These are phyloP conservation scores for Microcebus ravelobensis DNA, from an alignment of 2,113 vertebrate species.

Conservation along the genomic window DNA sequence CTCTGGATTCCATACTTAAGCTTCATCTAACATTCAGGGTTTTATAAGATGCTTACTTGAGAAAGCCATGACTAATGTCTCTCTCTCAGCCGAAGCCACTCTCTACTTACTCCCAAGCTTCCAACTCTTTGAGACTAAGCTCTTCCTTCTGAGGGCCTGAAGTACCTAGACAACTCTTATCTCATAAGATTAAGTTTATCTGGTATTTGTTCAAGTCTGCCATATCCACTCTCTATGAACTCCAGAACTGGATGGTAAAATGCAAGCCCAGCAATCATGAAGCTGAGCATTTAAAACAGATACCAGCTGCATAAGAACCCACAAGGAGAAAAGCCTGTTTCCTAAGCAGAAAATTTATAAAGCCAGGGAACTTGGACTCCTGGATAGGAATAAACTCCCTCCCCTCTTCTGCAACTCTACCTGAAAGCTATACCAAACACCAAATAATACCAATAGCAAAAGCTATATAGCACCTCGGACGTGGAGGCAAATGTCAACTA, in stretches of 20 bases:
- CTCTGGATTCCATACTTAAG: neutral
- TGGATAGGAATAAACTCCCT: neutral
- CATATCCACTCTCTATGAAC: neutral
- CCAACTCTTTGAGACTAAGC: neutral
- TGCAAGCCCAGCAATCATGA: neutral
- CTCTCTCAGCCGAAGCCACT: neutral
- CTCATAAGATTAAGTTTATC: slow-evolving; percentile 52
- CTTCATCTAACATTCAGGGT: neutral
- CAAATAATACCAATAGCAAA: rapidly evolving
- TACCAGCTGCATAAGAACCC: neutral
- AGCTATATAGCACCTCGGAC: slow-evolving; percentile 43
- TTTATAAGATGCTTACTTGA: rapidly evolving
- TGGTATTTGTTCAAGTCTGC: slow-evolving; percentile 59
- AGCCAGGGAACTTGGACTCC: neutral
- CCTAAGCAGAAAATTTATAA: neutral
- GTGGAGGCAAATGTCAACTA: slow-evolving; percentile 37
- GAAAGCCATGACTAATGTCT: neutral
- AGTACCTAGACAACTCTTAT: neutral
- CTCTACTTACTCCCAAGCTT: neutral
- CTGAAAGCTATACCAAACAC: neutral
- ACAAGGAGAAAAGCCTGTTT: neutral
- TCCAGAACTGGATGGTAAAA: neutral
- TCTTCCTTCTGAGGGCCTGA: neutral
- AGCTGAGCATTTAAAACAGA: rapidly evolving
- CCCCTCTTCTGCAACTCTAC: neutral